Conservation (phyloP, 2,888 invertebrate species). For the Colletes collaris region DNA sequence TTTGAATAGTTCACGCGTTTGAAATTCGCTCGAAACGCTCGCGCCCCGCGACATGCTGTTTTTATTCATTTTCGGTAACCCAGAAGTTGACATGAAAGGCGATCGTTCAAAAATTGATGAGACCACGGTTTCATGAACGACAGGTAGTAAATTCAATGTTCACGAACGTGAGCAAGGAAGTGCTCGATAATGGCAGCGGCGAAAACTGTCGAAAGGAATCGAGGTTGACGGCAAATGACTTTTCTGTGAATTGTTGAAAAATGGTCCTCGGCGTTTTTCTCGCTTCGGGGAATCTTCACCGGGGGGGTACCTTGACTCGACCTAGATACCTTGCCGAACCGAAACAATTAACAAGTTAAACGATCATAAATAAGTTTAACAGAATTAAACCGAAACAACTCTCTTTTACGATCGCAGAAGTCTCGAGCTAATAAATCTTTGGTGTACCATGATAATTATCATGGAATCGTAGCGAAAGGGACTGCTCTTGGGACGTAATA, state of each 20-base stretch:
- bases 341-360: no score
- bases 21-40: not conserved
- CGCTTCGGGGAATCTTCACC: not conserved
- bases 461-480: not conserved
- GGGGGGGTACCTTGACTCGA: no score
- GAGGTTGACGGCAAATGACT: conserved; percentile 43
- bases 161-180: conserved; percentile 43
- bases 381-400: not conserved
- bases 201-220: conserved; percentile 46
- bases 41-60: not conserved
- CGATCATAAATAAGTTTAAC: no score
- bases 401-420: not conserved
- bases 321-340: no score
- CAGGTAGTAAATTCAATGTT: conserved; percentile 61
- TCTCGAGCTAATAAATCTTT: not conserved
- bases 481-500: not conserved
- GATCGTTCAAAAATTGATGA: conserved; percentile 65
- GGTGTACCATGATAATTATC: conserved; percentile 2
- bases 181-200: conserved; percentile 50
- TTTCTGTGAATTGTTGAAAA: conserved; percentile 39
- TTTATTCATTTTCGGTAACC: conserved; percentile 17
- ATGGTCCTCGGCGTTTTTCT: conserved; percentile 20
- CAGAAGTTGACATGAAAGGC: conserved; percentile 33
- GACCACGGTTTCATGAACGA: conserved; percentile 48
- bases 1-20: no score